Percentiles rank a stretch among this genome's conserved stretches.
These are phyloP conservation scores for Euphysa ruthae DNA, from an alignment of 30 jellyfish, hydroid and myxozoan species.

Conservation along the genomic window DNA sequence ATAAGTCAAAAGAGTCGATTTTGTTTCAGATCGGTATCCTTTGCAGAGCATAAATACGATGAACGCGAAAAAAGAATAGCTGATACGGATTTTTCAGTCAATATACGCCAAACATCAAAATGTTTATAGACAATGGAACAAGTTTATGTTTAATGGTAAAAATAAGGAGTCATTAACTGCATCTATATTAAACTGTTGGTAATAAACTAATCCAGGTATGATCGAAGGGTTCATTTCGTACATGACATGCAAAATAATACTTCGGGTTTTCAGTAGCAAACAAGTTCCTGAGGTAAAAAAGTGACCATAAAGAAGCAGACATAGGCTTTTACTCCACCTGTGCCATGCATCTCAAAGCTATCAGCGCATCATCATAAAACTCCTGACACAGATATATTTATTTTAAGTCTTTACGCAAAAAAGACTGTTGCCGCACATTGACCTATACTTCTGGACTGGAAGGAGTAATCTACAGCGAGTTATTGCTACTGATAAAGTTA, in stretches of 20 bases:
- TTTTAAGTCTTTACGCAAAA: too few species aligned
- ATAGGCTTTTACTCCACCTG: too few species aligned
- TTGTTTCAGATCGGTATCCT: slow-evolving; percentile 34
- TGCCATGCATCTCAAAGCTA: slow-evolving; percentile 69
- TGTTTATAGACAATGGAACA: slow-evolving; percentile 1
- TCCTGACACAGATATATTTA: slow-evolving; percentile 61
- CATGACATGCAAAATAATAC: too few species aligned
- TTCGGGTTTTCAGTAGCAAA: too few species aligned
- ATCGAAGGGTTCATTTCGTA: too few species aligned
- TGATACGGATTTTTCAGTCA: background rate
- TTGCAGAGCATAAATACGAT: slow-evolving; percentile 46
- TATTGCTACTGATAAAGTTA: too few species aligned
- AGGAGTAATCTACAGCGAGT: too few species aligned
- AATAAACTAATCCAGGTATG: too few species aligned
- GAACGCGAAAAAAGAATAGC: slow-evolving; percentile 43
- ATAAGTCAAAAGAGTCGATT: slow-evolving; percentile 4
- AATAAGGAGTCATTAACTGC: slow-evolving; percentile 42
- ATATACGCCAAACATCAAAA: background rate
- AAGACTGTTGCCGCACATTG: too few species aligned
- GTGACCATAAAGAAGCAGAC: too few species aligned
- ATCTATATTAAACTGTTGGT: slow-evolving; percentile 19
- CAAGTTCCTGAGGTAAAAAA: too few species aligned
- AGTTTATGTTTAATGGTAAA: slow-evolving; percentile 42
- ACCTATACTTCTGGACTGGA: too few species aligned
- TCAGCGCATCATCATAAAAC: slow-evolving; percentile 39